Conservation (phyloP, 2,888 invertebrate species). For the Oscheius sp. region DNA sequence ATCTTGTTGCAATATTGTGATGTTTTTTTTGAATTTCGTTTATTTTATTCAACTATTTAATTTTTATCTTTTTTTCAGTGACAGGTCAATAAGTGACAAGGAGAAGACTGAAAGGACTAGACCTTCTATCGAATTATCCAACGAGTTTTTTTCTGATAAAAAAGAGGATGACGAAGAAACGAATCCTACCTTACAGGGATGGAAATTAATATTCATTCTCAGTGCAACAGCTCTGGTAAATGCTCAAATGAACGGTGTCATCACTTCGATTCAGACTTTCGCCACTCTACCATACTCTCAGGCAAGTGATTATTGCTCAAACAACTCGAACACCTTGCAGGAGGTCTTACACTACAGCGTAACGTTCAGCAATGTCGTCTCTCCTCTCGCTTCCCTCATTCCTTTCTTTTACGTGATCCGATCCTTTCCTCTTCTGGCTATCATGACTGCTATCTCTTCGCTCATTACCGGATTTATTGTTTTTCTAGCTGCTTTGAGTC, state of each 20-base stretch:
- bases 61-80: too few relatives aligned
- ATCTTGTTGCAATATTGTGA: neutral
- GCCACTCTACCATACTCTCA: constrained; percentile 84
- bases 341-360: constrained; percentile 82
- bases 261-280: constrained; percentile 84
- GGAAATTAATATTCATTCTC: constrained; percentile 65
- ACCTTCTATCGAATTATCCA: neutral
- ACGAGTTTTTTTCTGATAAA: neutral
- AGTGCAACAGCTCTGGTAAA: constrained; percentile 75
- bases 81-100: neutral
- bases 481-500: constrained; percentile 80
- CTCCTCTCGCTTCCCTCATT: constrained; percentile 80
- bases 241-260: constrained; percentile 81
- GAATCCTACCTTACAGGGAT: neutral
- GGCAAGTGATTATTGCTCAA: constrained; percentile 56
- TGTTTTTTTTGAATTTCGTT: neutral
- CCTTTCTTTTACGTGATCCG: constrained; percentile 73
- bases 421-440: constrained; percentile 14
- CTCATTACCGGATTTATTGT: constrained; percentile 78
- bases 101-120: neutral
- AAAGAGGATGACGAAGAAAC: neutral
- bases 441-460: constrained; percentile 71
- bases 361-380: constrained; percentile 82
- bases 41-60: neutral
- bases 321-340: constrained; percentile 33